These are phyloP conservation scores for Toxotes jaculatrix DNA, from an alignment of 2,113 vertebrate species.

Conservation along the genomic window DNA sequence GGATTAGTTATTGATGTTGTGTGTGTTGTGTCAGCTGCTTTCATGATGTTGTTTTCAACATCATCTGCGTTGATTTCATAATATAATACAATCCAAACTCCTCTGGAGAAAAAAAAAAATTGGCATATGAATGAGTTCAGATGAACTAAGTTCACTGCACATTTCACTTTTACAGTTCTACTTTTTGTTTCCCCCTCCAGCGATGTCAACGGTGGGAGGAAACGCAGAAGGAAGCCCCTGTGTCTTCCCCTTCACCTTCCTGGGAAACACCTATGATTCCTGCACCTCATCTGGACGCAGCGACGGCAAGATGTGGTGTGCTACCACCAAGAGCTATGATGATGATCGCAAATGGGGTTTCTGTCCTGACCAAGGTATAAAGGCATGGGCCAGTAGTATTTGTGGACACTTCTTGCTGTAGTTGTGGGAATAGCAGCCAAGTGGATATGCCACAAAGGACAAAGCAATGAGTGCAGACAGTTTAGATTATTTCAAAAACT, in stretches of 20 bases:
- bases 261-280: constrained; percentile 90
- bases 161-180: background rate
- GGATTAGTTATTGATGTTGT: constrained; percentile 62
- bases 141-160: background rate
- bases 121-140: constrained; percentile 29
- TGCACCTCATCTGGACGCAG: constrained; percentile 92
- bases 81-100: constrained; percentile 25
- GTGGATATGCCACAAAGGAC: background rate
- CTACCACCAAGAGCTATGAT: constrained; percentile 89
- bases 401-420: background rate
- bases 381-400: background rate
- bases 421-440: background rate
- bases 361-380: constrained; percentile 95
- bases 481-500: background rate
- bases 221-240: constrained; percentile 94
- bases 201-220: constrained; percentile 95
- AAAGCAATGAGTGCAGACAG: background rate
- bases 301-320: constrained; percentile 95
- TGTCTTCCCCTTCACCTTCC: constrained; percentile 94
- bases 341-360: constrained; percentile 99
- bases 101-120: constrained; percentile 1
- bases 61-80: constrained; percentile 48
- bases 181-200: constrained; percentile 74
- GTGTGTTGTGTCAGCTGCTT: constrained; percentile 56
- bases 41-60: constrained; percentile 51